phyloP scores from a whole-genome alignment of 1,140 invertebrate species.

The Subanguina moxae region DNA sequence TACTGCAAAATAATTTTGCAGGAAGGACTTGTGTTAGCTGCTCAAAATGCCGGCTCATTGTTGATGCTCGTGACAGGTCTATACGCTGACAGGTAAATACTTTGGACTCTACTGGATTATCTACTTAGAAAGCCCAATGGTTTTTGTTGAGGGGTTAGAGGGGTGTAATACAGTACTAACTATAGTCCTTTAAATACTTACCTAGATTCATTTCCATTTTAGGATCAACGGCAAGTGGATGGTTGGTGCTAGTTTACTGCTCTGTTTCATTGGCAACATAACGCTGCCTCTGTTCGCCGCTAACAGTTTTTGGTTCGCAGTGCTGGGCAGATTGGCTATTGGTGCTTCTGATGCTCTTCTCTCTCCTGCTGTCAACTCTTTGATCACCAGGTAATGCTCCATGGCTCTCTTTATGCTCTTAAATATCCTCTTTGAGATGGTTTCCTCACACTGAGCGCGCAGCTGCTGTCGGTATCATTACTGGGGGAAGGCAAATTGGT shows the following conservation, averaged over 20 bases:
- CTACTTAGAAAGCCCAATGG: too few species aligned
- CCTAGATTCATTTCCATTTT: too few species aligned
- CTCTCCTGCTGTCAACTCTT: conserved; percentile 54
- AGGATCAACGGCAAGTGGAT: conserved; percentile 57
- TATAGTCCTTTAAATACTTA: too few species aligned
- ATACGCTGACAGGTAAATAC: conserved; percentile 30
- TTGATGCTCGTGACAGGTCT: conserved; percentile 55
- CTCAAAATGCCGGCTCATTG: conserved; percentile 56
- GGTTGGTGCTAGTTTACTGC: conserved; percentile 44
- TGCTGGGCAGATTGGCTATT: conserved; percentile 46
- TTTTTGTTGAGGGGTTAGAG: too few species aligned
- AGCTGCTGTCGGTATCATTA: conserved; percentile 58
- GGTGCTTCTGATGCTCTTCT: conserved; percentile 56
- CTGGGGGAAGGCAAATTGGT: conserved; percentile 56
- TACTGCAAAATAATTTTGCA: conserved; percentile 30
- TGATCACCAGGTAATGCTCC: conserved; percentile 50
- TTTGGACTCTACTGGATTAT: too few species aligned
- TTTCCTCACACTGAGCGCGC: conserved; percentile 32
- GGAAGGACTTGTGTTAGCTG: conserved; percentile 56
- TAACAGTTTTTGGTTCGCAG: conserved; percentile 53
- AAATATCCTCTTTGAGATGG: too few species aligned
- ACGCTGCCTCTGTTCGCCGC: conserved; percentile 48
- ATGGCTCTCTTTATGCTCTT: too few species aligned
- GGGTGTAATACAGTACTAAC: too few species aligned
- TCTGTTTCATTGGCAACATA: conserved; percentile 53